Evolutionary conservation across 2,797 vertebrate genomes (phyloP).

Genomic region (Merluccius polli): DNA sequence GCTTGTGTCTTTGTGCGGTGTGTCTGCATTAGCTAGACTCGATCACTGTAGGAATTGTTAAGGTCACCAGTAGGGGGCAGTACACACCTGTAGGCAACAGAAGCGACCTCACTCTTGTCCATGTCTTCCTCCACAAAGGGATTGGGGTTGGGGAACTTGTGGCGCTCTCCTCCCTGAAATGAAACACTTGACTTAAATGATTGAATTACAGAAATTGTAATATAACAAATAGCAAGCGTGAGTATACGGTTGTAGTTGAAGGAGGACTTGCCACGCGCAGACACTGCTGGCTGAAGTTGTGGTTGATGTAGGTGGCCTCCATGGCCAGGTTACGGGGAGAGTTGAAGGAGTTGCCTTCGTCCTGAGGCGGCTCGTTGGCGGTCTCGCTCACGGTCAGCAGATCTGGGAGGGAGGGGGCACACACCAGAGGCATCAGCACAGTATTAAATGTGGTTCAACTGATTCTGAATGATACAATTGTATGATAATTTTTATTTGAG

Average conservation of each 20-base stretch:
- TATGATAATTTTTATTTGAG: not conserved
- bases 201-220: not conserved
- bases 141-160: conserved; percentile 92
- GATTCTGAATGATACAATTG: not conserved
- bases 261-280: conserved; percentile 80
- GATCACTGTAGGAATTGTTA: too few relatives aligned
- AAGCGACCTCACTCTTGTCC: conserved; percentile 96
- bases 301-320: conserved; percentile 99
- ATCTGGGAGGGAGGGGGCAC: conserved; percentile 69
- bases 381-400: conserved; percentile 96
- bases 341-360: conserved; percentile 97
- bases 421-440: not conserved
- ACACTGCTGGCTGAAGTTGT: conserved; percentile 99
- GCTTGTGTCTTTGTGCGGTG: not conserved
- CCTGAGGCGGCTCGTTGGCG: conserved; percentile 95
- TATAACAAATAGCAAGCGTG: not conserved
- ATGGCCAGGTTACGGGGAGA: conserved; percentile 96
- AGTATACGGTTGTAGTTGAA: not conserved
- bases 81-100: conserved; percentile 90
- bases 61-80: conserved; percentile 4
- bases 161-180: conserved; percentile 84
- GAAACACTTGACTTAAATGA: not conserved
- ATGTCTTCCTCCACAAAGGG: conserved; percentile 97
- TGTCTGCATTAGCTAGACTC: not conserved
- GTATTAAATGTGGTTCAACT: not conserved